phyloP scores from a whole-genome alignment of 37 sponge, comb jelly and placozoan genomes.

The Chondrosia reniformis region DNA sequence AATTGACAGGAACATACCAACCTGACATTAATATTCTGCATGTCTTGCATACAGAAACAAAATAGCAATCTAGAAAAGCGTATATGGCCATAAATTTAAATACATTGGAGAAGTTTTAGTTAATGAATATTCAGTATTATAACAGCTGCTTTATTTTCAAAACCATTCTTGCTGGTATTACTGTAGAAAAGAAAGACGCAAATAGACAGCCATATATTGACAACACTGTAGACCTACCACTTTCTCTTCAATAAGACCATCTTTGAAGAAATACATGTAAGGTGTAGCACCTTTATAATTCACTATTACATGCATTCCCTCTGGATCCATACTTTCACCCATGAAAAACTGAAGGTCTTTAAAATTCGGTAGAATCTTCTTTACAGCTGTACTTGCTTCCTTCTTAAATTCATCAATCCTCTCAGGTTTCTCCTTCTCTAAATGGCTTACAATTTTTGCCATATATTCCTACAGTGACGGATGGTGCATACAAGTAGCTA shows the following conservation, averaged over 20 bases:
- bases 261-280: slow-evolving; percentile 75
- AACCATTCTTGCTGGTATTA: too few relatives aligned
- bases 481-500: neutral
- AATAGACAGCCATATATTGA: neutral
- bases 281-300: slow-evolving; percentile 71
- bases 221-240: slow-evolving; percentile 6
- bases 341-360: slow-evolving; percentile 76
- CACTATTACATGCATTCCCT: slow-evolving; percentile 61
- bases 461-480: slow-evolving; percentile 49
- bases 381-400: slow-evolving; percentile 29
- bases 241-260: slow-evolving; percentile 90
- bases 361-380: slow-evolving; percentile 51
- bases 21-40: too few relatives aligned
- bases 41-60: too few relatives aligned
- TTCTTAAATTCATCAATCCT: slow-evolving; percentile 60
- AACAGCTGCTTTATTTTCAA: too few relatives aligned
- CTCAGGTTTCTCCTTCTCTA: slow-evolving; percentile 49
- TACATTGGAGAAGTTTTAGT: too few relatives aligned
- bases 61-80: too few relatives aligned
- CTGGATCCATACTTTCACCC: slow-evolving; percentile 55
- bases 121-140: too few relatives aligned
- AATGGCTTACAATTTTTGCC: slow-evolving; percentile 31
- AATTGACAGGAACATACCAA: too few relatives aligned
- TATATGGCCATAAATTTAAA: too few relatives aligned
- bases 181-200: neutral